Evolutionary conservation across 2,113 vertebrate species (phyloP).

Genomic region (Muscicapa adusta): DNA sequence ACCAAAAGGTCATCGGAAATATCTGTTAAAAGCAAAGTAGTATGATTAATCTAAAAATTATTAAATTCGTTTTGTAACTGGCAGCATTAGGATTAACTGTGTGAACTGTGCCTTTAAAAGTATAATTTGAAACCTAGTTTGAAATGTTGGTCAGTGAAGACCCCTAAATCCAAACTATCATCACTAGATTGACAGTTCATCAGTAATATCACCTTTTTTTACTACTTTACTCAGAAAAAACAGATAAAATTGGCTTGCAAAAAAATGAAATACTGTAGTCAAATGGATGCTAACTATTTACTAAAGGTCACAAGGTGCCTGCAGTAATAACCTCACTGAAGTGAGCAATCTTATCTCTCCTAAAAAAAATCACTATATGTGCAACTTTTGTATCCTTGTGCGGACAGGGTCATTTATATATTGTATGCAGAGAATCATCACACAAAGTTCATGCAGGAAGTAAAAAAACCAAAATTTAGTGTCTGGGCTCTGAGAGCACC

Average conservation of each 20-base stretch:
- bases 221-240: background rate
- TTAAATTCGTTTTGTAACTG: constrained; percentile 15
- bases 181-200: background rate
- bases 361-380: background rate
- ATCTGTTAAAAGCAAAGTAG: constrained; percentile 55
- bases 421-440: rapidly evolving
- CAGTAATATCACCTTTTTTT: background rate
- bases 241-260: background rate
- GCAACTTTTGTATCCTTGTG: background rate
- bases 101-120: background rate
- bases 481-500: background rate
- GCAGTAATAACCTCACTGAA: background rate
- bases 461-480: background rate
- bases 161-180: background rate
- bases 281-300: background rate
- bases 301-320: background rate
- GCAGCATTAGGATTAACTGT: background rate
- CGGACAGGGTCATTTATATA: background rate
- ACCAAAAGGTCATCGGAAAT: constrained; percentile 14
- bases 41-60: constrained; percentile 50
- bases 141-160: background rate
- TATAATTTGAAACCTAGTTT: background rate
- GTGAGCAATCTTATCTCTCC: background rate
- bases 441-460: background rate
- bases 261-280: background rate